Evolutionary conservation across 1,140 invertebrate genomes (phyloP).

Genomic region (Telenomus remus): DNA sequence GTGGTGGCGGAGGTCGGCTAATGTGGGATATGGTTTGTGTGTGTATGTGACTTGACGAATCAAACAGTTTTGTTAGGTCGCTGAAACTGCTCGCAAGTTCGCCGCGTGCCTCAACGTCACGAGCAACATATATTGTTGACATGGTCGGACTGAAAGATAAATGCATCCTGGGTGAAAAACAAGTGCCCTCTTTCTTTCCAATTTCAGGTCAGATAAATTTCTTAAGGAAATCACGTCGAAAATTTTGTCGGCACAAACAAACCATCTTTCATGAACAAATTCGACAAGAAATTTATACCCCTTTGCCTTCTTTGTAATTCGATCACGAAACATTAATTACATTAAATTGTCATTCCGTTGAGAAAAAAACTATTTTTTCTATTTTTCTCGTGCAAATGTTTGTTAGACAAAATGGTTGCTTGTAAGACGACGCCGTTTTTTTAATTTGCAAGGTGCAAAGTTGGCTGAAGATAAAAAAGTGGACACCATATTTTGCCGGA

Average conservation of each 20-base stretch:
- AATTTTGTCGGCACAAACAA: background rate
- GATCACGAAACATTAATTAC: too few species aligned
- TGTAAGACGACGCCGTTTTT: too few species aligned
- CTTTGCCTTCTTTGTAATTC: too few species aligned
- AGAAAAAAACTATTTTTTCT: too few species aligned
- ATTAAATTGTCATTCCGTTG: too few species aligned
- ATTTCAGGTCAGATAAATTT: slow-evolving; percentile 24
- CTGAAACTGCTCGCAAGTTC: slow-evolving; percentile 28
- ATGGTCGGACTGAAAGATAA: slow-evolving; percentile 36
- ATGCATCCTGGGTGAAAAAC: slow-evolving; percentile 30
- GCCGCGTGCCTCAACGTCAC: slow-evolving; percentile 28
- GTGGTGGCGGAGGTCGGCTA: slow-evolving; percentile 12
- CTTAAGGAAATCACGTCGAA: slow-evolving; percentile 4
- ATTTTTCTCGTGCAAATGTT: too few species aligned
- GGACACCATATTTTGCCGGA: slow-evolving; percentile 12
- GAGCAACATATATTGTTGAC: slow-evolving; percentile 41
- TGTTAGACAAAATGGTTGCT: too few species aligned
- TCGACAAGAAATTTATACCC: background rate
- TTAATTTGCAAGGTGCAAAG: slow-evolving; percentile 19
- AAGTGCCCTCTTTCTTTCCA: slow-evolving; percentile 22
- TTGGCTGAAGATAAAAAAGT: slow-evolving; percentile 21
- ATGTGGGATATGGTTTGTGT: slow-evolving; percentile 29
- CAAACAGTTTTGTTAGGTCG: slow-evolving; percentile 24
- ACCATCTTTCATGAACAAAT: background rate
- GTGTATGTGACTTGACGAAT: slow-evolving; percentile 1